Percentiles rank a stretch among this genome's conserved stretches.
Conservation (phyloP, 2,888 invertebrate species). For the Rhogogaster chlorosoma region DNA sequence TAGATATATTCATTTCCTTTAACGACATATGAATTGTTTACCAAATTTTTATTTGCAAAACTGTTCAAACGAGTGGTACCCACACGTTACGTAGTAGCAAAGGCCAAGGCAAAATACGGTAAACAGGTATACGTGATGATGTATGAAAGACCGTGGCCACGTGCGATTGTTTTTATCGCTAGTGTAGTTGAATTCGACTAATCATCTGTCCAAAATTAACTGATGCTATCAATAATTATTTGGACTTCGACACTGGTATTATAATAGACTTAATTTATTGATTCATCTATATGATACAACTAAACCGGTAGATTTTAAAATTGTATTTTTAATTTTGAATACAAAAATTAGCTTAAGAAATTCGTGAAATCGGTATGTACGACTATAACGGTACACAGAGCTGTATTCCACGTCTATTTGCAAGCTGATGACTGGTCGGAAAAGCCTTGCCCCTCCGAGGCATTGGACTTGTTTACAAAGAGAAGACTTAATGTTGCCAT, state of each 20-base stretch:
- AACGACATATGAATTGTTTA: conserved; percentile 3
- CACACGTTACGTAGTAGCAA: not conserved
- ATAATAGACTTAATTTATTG: not conserved
- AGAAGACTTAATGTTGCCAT: not conserved
- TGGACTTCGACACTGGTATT: not conserved
- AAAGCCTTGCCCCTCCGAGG: conserved; percentile 1
- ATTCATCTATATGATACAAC: not conserved
- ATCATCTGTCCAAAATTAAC: not conserved
- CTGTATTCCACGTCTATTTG: not conserved
- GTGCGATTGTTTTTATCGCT: not conserved
- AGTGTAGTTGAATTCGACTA: not conserved
- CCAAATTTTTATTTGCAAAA: conserved; percentile 12
- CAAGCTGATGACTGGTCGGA: not conserved
- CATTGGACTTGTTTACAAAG: not conserved
- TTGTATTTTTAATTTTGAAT: not conserved
- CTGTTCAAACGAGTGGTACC: not conserved
- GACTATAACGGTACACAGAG: not conserved
- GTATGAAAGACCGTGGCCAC: not conserved
- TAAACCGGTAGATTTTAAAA: not conserved
- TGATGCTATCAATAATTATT: not conserved
- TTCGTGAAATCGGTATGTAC: not conserved
- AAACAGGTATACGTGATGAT: not conserved
- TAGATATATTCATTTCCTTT: not conserved
- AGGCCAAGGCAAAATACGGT: conserved; percentile 21
- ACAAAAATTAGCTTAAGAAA: not conserved